phyloP scores from a whole-genome alignment of 2,888 invertebrate genomes.

The Agrenia bidenticulata region DNA sequence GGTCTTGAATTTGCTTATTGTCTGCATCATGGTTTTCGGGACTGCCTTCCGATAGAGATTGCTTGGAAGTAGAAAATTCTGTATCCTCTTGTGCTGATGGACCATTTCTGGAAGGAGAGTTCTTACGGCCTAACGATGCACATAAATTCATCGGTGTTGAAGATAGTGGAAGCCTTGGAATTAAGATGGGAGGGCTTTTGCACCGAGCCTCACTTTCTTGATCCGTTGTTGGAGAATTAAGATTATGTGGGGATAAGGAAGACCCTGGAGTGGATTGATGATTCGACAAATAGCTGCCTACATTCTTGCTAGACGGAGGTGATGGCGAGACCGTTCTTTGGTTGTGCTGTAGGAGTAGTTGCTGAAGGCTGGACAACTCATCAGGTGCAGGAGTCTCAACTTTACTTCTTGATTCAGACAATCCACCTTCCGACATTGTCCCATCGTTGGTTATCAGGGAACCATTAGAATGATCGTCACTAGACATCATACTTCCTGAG shows the following conservation, averaged over 20 bases:
- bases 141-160: conserved; percentile 1
- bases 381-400: conserved; percentile 39
- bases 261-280: neutral
- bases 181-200: conserved; percentile 11
- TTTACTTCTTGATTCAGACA: conserved; percentile 47
- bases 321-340: conserved; percentile 19
- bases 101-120: neutral
- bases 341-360: conserved; percentile 11
- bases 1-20: neutral
- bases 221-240: neutral
- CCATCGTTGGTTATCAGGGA: conserved; percentile 53
- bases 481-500: conserved; percentile 47
- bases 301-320: conserved; percentile 11
- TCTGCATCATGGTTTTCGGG: neutral
- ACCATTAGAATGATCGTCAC: conserved; percentile 53
- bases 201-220: neutral
- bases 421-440: conserved; percentile 53
- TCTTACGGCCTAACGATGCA: neutral
- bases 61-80: neutral
- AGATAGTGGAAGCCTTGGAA: conserved; percentile 14
- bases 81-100: neutral
- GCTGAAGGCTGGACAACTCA: conserved; percentile 31
- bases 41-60: neutral
- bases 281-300: neutral
- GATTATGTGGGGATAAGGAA: neutral